phyloP scores from a whole-genome alignment of 2,888 invertebrate genomes.

The Drymonia ruficornis region DNA sequence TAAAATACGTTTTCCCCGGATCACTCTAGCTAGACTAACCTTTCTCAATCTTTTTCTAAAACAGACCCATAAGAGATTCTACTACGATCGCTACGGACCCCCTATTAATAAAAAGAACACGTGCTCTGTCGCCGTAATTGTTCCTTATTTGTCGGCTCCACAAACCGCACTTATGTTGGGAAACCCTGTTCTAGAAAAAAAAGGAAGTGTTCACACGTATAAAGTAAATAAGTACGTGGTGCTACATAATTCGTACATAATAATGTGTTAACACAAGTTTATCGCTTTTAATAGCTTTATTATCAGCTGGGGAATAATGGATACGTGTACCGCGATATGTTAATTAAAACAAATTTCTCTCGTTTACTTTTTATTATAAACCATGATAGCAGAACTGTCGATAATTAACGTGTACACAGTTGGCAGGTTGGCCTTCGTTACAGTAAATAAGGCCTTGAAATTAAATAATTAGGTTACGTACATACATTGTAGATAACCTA shows the following conservation, averaged over 20 bases:
- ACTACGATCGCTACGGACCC: too few species aligned
- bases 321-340: neutral
- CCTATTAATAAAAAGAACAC: too few species aligned
- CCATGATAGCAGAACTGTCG: slow-evolving; percentile 1
- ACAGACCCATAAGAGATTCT: too few species aligned
- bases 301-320: slow-evolving; percentile 5
- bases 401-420: neutral
- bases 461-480: neutral
- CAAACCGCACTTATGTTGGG: too few species aligned
- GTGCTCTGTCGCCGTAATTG: too few species aligned
- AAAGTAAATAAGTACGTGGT: neutral
- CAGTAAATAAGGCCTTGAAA: neutral
- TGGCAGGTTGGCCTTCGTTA: neutral
- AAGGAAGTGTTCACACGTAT: neutral
- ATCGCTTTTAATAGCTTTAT: slow-evolving; percentile 6
- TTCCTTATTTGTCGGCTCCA: too few species aligned
- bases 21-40: too few species aligned
- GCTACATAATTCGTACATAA: neutral
- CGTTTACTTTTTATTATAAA: slow-evolving; percentile 22
- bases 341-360: slow-evolving; percentile 21
- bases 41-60: too few species aligned
- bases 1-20: too few species aligned
- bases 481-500: neutral
- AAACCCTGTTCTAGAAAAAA: too few species aligned
- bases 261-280: neutral